Conservation (phyloP, 2,113 vertebrate genomes). For the Lonchura striata region DNA sequence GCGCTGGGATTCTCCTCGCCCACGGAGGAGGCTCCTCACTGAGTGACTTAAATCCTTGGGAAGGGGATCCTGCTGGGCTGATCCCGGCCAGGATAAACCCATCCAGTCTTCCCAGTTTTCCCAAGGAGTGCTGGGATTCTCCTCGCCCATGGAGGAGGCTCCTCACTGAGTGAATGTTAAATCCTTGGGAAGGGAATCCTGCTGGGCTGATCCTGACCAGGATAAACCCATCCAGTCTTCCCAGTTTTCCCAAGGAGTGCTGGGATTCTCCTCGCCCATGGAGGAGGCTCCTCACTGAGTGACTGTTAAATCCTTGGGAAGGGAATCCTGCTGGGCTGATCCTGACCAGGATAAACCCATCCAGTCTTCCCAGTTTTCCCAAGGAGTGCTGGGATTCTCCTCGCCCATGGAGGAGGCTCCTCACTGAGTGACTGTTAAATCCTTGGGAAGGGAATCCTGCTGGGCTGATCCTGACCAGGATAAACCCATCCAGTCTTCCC, state of each 20-base stretch:
- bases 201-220: rapidly evolving
- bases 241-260: neutral
- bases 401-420: too few relatives aligned
- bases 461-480: rapidly evolving
- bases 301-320: neutral
- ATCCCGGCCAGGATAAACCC: too few relatives aligned
- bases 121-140: too few relatives aligned
- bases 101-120: too few relatives aligned
- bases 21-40: too few relatives aligned
- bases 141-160: too few relatives aligned
- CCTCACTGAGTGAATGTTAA: rapidly evolving
- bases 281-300: rapidly evolving
- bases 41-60: too few relatives aligned
- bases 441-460: neutral
- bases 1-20: neutral
- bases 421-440: rapidly evolving
- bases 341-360: rapidly evolving
- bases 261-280: too few relatives aligned
- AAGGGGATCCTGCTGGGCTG: too few relatives aligned
- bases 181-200: neutral
- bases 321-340: neutral
- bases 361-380: neutral
- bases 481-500: rapidly evolving
- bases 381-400: too few relatives aligned
- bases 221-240: rapidly evolving